Evolutionary conservation across 1,140 invertebrate genomes (phyloP), one percentile per base, ranked within the genome.

Genomic region (Dinothrombium tinctorium): DNA sequence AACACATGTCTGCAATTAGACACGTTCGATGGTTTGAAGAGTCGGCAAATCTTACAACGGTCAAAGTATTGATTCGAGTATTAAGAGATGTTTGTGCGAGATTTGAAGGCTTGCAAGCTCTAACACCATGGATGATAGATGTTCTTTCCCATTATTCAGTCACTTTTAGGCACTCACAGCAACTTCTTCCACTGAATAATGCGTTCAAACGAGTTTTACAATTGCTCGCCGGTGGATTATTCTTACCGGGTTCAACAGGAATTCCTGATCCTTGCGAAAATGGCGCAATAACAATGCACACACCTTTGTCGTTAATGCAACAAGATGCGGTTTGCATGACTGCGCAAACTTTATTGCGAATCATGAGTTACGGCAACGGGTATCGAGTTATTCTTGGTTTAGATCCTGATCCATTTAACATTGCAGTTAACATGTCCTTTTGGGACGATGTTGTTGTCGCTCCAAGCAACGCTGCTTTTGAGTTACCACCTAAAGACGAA

Each of bases 11-110:
- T 2, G 84, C 86, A 1, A 89, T 96, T 33, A 64, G 87, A 42
- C 89, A 96, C 58, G 64, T 80, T 25, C 71, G 86, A 3, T 96
- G 90, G 89, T 95, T 96, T 59, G 90, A 98, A 57, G 89, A 96
- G 62, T 92, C 92, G 59, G 87, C 84, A 5, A 84, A 53, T 22
- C 86, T 95, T 59, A 90, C 89, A 3, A 84, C 83, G 23, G 87
- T 96, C 37, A 95, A 94, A 66, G 80, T 89, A 11, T 59, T 98
- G 0, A 90, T 96, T 48, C 69, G 90, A 11, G 65, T 96, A 15
- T 60, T 96, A 2, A 71, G 83, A 49, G 89, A 96, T 61, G 65
- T 98, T 46, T 71, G 76, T 49, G 72, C 69, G 33, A 68, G 89
- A 40, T 92, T 87, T 60, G 70, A 83, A 48, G 84, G 86, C 3